Evolutionary conservation across 92 coral and sea anemone genomes (phyloP), one percentile per base, ranked within the genome.

Genomic region (Muricea muricata): DNA sequence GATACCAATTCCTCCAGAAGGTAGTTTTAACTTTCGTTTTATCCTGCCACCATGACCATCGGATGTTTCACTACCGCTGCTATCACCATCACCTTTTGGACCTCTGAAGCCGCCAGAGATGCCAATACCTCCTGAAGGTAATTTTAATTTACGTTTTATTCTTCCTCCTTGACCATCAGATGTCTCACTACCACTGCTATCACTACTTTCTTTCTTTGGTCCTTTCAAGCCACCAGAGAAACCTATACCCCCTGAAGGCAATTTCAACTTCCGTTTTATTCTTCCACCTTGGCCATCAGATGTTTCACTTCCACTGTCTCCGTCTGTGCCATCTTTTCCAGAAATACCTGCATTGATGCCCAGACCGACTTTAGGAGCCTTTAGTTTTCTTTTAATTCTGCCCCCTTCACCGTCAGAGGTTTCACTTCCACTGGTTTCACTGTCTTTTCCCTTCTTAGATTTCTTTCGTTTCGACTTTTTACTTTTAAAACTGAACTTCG

Each of bases 121-220:
- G 8, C 61, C 61, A 41, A 40, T n/a, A 33, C 32, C 55, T 42
- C 80, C 80, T 14, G 40, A 74, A 41, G 80, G 80, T 9, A 15
- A 47, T 74, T 74, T 74, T 17, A 74, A 29, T 30, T 74, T 74
- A 12, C 80, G 20, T 45, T 74, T 74, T 6, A 74, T 45, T 45
- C 80, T 74, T 20, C 80, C 80, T 42, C 80, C 80, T 74, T 74
- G 30, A 74, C 80, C 63, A 50, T 74, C 80, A 7, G 80, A 74
- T n/a, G 80, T 74, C 7, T 75, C 81, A 75, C 81, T 75, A 25
- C 26, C 78, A 42, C 78, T 72, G 20, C 56, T 48, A 48, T 48
- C 56, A 48, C 56, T 20, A 8, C 18, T 20, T 7, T 20, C 56
- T 48, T 48, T 48, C n/a, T n/a, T n/a, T 8, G 56, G 56, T 48